A percentile compares a stretch with the other conserved stretches of the same genome.
Evolutionary conservation across 2,113 vertebrate species (phyloP).

Genomic region (Sula dactylatra): DNA sequence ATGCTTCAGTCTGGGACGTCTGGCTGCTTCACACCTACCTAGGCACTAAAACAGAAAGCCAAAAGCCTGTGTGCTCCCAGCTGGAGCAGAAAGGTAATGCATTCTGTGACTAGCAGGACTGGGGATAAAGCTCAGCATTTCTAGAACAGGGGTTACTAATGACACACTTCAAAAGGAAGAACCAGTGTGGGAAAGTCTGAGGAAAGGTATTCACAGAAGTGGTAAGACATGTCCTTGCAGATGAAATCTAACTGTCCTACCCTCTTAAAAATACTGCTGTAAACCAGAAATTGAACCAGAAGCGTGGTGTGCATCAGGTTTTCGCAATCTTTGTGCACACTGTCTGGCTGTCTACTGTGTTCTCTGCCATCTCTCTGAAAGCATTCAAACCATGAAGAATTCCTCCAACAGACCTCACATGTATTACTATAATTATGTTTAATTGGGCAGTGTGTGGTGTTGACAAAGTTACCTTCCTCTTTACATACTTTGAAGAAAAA

Average conservation of each 20-base stretch:
- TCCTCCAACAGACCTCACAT: not conserved
- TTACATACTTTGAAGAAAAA: not conserved
- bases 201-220: not conserved
- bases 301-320: not conserved
- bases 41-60: not conserved
- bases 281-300: not conserved
- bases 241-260: not conserved
- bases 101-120: not conserved
- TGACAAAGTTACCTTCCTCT: not conserved
- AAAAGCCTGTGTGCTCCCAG: not conserved
- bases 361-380: not conserved
- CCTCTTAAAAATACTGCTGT: not conserved
- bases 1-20: not conserved
- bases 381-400: not conserved
- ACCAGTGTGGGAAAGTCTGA: not conserved
- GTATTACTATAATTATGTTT: not conserved
- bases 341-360: not conserved
- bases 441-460: not conserved
- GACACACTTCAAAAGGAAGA: not conserved
- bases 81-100: not conserved
- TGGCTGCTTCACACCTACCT: not conserved
- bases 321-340: not conserved
- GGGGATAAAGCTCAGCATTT: not conserved
- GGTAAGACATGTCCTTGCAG: not conserved
- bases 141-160: not conserved